phyloP scores from a whole-genome alignment of 2,113 vertebrate species.

The Ictalurus furcatus region DNA sequence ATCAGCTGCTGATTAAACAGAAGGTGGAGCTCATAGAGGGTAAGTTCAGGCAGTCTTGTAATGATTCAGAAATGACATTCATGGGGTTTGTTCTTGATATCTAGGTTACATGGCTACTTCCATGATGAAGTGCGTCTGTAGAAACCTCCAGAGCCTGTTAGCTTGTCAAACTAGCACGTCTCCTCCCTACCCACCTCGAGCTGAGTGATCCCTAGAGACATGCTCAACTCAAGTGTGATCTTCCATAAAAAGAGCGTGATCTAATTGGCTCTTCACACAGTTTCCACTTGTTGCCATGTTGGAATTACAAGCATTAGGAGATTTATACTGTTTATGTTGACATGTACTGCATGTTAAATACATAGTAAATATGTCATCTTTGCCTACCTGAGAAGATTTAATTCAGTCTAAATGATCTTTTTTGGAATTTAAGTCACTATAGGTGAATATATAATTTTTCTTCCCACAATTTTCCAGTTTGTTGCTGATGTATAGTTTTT shows the following conservation, averaged over 20 bases:
- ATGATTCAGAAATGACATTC: background rate
- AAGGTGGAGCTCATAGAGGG: constrained; percentile 94
- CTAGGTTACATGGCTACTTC: background rate
- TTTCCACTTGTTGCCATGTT: background rate
- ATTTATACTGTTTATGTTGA: background rate
- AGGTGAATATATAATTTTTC: background rate
- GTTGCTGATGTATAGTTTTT: too few species aligned
- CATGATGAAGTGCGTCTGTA: background rate
- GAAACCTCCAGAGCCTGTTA: background rate
- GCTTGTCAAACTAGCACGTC: background rate
- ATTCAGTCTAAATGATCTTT: background rate
- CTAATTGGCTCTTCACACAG: background rate
- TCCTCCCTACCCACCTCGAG: too few species aligned
- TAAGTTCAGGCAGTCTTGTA: constrained; percentile 60
- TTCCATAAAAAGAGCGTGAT: background rate
- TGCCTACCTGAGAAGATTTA: background rate
- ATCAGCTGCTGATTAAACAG: constrained; percentile 94
- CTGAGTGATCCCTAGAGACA: background rate
- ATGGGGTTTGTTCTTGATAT: background rate
- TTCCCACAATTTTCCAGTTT: too few species aligned
- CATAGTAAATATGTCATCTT: background rate
- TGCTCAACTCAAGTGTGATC: background rate
- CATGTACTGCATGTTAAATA: too few species aligned
- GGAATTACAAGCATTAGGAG: background rate
- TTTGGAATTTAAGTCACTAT: background rate